Evolutionary conservation across 1,140 invertebrate genomes (phyloP), one percentile per base, ranked within the genome.

Genomic region (Drosophila pallidifrons): DNA sequence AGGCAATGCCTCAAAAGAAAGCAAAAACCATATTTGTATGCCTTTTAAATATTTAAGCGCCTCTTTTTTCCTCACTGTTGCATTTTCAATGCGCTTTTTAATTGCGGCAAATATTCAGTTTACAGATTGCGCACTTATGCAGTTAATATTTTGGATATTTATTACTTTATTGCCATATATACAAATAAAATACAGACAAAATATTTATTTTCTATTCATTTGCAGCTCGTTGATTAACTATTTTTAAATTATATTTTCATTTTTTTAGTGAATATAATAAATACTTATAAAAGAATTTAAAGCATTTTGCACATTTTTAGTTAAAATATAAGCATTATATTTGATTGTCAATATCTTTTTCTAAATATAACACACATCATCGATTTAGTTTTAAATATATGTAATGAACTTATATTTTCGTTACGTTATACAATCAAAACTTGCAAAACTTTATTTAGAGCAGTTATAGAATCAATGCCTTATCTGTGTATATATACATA

Each of bases 1-100:
- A 25, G 65, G 47, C 57, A 55, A 61, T 67, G 28, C 57, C 57
- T 61, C 60, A 51, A 65, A 65, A 30, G 35, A 20, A 41, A 41
- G 11, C 13, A 52, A 54, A 49, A n/a, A 32, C n/a, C 13, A 49
- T 74, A 83, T 15, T 66, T 10, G 35, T 16, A 41, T 30, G 70
- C 59, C 47, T 66, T 47, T 86, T 86, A 86, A 85, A 85, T 85
- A 85, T 86, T 85, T 85, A 85, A 85, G n/a, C 6, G 51, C 30
- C 20, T 3, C 0, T 54, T 54, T 76, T 68, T 60, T 70, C 20
- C 25, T 28, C 2, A 15, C 25, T 13, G 13, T 20, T 49, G 59
- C 52, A 75, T 70, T 64, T 64, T 43, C 52, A 51, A 87, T 87
- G 68, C 61, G 60, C 51, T 87, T 77, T 87, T 77, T 87, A 87